These are phyloP conservation scores for Idaea aversata DNA, from an alignment of 2,888 invertebrate genomes.

Conservation along the genomic window DNA sequence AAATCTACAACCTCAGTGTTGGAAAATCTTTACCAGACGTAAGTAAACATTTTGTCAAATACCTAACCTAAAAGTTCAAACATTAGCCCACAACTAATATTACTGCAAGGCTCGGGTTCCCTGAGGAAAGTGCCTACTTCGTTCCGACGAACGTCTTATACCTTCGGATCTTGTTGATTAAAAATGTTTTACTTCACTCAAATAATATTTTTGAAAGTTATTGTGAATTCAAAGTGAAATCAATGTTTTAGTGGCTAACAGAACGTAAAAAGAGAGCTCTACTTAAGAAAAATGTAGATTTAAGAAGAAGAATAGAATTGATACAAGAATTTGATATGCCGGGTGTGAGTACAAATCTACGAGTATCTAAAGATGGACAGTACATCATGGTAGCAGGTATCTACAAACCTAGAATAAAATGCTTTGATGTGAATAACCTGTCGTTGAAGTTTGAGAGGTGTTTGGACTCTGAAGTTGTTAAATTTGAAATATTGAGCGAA, in stretches of 20 bases:
- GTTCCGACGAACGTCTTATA: neutral
- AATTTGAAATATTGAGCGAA: constrained; percentile 94
- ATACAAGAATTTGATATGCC: constrained; percentile 99
- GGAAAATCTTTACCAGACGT: constrained; percentile 98
- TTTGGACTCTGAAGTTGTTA: constrained; percentile 97
- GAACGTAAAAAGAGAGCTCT: constrained; percentile 90
- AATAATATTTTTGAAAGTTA: neutral
- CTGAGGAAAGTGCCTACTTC: neutral
- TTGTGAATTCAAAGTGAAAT: neutral
- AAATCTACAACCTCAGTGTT: constrained; percentile 98
- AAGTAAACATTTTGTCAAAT: constrained; percentile 56
- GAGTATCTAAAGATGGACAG: constrained; percentile 93
- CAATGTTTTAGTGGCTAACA: constrained; percentile 89
- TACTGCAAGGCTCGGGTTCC: neutral
- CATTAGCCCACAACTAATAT: no score
- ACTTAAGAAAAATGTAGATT: constrained; percentile 93
- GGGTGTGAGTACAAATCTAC: constrained; percentile 91
- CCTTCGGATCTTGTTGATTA: neutral
- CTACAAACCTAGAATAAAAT: constrained; percentile 97
- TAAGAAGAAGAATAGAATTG: constrained; percentile 94
- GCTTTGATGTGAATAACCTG: constrained; percentile 97
- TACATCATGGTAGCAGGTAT: constrained; percentile 95
- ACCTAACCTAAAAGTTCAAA: constrained; percentile 8
- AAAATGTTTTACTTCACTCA: neutral
- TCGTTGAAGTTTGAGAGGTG: constrained; percentile 99